phyloP scores from a whole-genome alignment of 1,140 invertebrate species.

The Atta texana region DNA sequence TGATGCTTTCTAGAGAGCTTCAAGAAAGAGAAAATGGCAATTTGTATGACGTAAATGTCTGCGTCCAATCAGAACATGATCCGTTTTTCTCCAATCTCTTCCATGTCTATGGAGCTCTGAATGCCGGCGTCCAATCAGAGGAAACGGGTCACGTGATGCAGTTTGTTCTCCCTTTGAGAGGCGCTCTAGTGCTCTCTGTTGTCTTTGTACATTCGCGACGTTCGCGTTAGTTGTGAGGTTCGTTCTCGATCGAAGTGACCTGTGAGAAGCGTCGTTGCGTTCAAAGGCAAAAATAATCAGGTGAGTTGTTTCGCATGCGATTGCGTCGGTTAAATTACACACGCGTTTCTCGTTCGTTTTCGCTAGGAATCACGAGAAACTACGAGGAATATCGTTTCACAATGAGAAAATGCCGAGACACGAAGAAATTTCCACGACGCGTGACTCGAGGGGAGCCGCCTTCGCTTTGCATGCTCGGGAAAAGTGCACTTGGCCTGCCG shows the following conservation, averaged over 20 bases:
- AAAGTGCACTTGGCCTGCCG: conserved; percentile 63
- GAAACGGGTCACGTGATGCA: too few species aligned
- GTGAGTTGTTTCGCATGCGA: background rate
- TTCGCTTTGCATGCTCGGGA: background rate
- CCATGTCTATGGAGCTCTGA: too few species aligned
- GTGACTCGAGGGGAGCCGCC: background rate
- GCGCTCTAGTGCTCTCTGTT: background rate
- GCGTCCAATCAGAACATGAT: too few species aligned
- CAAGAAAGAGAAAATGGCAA: too few species aligned
- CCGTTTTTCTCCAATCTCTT: too few species aligned
- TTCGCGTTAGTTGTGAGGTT: background rate
- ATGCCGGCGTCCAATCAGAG: too few species aligned
- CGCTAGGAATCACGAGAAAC: background rate
- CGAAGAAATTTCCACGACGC: background rate
- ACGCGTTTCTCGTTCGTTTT: background rate
- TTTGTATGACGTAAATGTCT: too few species aligned
- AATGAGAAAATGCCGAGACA: too few species aligned
- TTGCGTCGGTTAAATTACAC: background rate
- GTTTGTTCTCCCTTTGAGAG: too few species aligned
- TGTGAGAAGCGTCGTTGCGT: background rate
- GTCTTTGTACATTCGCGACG: background rate
- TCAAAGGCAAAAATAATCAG: background rate
- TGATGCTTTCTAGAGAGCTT: too few species aligned
- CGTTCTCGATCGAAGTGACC: conserved; percentile 5
- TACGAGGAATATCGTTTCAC: background rate